Conservation (phyloP, 2,797 vertebrate species). For the Orientallactaga sibirica region DNA sequence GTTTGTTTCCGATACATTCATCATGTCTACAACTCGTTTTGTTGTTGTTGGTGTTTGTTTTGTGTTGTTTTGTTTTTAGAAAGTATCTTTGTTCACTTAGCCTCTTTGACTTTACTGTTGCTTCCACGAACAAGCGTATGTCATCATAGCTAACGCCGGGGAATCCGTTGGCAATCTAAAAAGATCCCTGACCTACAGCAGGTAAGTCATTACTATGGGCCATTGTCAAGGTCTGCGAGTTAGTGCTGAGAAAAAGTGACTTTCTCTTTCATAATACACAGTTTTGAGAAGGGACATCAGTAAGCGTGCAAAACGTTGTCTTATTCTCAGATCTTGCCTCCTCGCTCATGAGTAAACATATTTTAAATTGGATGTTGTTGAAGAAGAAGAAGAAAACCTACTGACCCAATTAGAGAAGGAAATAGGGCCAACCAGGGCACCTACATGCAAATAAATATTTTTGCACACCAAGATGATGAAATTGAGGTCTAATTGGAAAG, state of each 20-base stretch:
- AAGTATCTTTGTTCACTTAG: constrained; percentile 32
- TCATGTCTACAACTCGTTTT: background rate
- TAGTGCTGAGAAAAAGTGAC: background rate
- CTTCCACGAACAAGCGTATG: background rate
- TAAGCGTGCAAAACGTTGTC: background rate
- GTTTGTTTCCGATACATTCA: background rate
- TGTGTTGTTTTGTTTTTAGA: background rate
- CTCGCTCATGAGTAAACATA: background rate
- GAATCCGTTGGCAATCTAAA: background rate
- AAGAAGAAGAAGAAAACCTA: constrained; percentile 42
- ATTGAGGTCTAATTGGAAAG: constrained; percentile 31
- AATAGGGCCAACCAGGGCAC: background rate
- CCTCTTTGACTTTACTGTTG: background rate
- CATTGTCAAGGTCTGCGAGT: background rate
- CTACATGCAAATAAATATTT: constrained; percentile 26
- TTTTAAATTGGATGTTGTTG: constrained; percentile 38
- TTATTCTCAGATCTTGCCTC: background rate
- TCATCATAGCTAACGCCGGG: background rate
- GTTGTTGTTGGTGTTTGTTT: background rate
- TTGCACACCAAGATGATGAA: constrained; percentile 35
- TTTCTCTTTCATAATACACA: constrained; percentile 34
- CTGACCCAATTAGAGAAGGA: constrained; percentile 13
- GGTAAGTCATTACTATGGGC: background rate
- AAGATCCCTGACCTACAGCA: background rate
- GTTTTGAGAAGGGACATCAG: background rate